phyloP scores from a whole-genome alignment of 2,888 invertebrate species.

The Subacronicta megacephala region DNA sequence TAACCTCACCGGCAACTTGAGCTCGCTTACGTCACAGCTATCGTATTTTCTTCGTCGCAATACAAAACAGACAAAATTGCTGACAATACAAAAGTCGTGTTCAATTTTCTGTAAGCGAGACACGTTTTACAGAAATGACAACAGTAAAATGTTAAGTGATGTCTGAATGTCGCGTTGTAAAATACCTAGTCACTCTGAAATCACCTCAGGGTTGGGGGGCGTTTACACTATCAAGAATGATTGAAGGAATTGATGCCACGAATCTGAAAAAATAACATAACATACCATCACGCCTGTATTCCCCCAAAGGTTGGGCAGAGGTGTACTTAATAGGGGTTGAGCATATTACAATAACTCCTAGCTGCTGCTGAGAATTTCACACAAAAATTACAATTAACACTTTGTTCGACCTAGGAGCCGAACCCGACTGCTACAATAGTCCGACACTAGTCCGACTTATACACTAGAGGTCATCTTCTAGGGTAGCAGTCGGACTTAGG shows the following conservation, averaged over 20 bases:
- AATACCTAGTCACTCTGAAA: conserved; percentile 57
- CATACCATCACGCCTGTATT: no score
- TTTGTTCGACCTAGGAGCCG: no score
- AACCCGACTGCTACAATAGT: no score
- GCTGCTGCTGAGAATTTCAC: no score
- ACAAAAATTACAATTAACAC: no score
- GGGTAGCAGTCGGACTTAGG: no score
- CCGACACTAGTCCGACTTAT: no score
- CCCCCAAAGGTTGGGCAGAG: no score
- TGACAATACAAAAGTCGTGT: conserved; percentile 48
- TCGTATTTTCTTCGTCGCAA: conserved; percentile 37
- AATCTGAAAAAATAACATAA: no score
- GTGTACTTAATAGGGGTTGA: no score
- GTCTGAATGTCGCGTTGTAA: conserved; percentile 57
- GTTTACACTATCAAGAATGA: conserved; percentile 21
- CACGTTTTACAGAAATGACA: conserved; percentile 70
- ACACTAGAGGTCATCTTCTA: no score
- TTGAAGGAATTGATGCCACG: conserved; percentile 4
- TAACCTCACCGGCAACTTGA: conserved; percentile 46
- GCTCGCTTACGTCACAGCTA: conserved; percentile 46
- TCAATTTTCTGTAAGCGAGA: conserved; percentile 62
- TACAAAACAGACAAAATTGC: conserved; percentile 49
- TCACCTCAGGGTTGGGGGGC: conserved; percentile 33
- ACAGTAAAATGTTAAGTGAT: conserved; percentile 63
- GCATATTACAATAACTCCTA: no score